Base-by-base conservation (phyloP, 2,888 invertebrate genomes). In the Cenopis cana region DNA sequence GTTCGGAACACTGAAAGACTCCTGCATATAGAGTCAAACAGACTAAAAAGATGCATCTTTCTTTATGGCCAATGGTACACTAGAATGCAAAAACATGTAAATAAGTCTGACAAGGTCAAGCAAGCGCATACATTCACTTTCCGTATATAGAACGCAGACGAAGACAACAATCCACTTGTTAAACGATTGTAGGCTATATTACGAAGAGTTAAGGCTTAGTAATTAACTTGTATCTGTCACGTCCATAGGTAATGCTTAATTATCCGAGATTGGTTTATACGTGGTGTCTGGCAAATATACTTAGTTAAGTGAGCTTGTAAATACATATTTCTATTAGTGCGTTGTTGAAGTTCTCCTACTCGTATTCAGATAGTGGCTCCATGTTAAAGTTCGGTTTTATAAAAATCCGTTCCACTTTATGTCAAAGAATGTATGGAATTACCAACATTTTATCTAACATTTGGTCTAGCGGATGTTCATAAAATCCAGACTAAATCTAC, bases 1-100 rank as follows among this genome's bases (percentile, higher is more conserved):
- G 24, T 24, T 24, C 1, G 33, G 6, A 33, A 0, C 8, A 8
- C 33, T 33, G 33, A 8, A 33, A n/a, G 17, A n/a, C n/a, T 52
- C 52, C 41, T 6, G 17, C 12, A 50, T 33, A 14, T 24, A 10
- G n/a, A 12, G 36, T 9, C 18, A 12, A 62, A 33, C 18, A 12
- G 36, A 12, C 8, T 20, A 54, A 9, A 36, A 52, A 10, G 18
- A 2, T 36, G 5, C 18, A 61, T 20, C 3, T 18, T 11, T 29
- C 11, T 52, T 41, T 14, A 18, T 17, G 33, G n/a, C 18, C 36
- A 55, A 49, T 20, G 6, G 46, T 55, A 54, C 46, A 59, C 46
- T 20, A 12, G 33, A 36, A 56, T 69, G 38, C 62, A 69, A 69
- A 69, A 62, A 62, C 49, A 69, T 69, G 49, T 36, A 62, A 69